These are phyloP conservation scores for Thunnus thynnus DNA, from an alignment of 2,113 vertebrate species.

Conservation along the genomic window DNA sequence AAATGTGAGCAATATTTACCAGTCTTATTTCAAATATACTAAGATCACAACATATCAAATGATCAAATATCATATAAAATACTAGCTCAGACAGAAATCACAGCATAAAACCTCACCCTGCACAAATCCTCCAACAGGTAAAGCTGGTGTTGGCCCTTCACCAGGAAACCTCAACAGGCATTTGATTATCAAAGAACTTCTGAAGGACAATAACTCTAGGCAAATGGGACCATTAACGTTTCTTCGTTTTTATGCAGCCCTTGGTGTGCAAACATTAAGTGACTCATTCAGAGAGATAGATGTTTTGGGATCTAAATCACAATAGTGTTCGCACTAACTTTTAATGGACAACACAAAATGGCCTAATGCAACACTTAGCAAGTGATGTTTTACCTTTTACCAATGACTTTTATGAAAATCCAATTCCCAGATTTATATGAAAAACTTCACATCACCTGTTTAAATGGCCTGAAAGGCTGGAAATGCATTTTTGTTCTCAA, in stretches of 20 bases:
- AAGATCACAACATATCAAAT: background rate
- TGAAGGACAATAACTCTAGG: conserved; percentile 10
- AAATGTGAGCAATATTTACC: background rate
- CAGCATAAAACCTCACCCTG: background rate
- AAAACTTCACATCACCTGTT: conserved; percentile 13
- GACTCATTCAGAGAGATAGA: conserved; percentile 37
- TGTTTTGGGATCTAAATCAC: conserved; percentile 52
- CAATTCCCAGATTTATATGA: conserved; percentile 30
- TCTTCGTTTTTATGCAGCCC: conserved; percentile 32
- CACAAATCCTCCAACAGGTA: background rate
- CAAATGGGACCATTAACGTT: conserved; percentile 30
- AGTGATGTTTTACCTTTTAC: conserved; percentile 17
- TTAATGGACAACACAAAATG: conserved; percentile 38
- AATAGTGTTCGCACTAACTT: conserved; percentile 22
- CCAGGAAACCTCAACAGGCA: background rate
- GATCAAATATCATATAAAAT: background rate
- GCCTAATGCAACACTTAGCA: conserved; percentile 22
- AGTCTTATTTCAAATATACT: background rate
- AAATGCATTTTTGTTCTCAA: conserved; percentile 32
- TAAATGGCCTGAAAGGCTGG: conserved; percentile 42
- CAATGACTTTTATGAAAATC: conserved; percentile 35
- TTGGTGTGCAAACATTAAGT: conserved; percentile 39
- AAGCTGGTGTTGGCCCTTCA: background rate
- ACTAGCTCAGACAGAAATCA: background rate
- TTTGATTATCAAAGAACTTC: conserved; percentile 9